Percentiles rank a stretch among this genome's conserved stretches.
Conservation (phyloP, 2,113 vertebrate genomes). For the Eurypyga helias region DNA sequence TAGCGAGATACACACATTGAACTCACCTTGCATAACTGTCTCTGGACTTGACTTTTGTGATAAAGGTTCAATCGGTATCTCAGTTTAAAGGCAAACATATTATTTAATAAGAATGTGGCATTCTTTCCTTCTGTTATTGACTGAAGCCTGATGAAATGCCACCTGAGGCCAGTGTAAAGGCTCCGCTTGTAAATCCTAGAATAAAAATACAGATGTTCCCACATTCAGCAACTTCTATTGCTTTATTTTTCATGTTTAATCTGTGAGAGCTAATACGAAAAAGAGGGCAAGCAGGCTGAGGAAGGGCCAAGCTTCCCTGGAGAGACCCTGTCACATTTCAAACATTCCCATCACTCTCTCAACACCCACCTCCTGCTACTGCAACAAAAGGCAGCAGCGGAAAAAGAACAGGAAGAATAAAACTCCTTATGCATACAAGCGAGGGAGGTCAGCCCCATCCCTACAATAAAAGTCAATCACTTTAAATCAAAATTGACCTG, state of each 20-base stretch:
- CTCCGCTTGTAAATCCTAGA: neutral
- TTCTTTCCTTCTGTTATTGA: neutral
- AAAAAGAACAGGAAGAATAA: neutral
- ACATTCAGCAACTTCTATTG: neutral
- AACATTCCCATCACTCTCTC: neutral
- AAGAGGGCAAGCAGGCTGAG: neutral
- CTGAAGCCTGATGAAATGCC: neutral
- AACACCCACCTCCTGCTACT: neutral
- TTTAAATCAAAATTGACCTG: neutral
- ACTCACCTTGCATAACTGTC: neutral
- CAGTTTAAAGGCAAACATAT: neutral
- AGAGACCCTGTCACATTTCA: neutral
- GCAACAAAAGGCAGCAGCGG: neutral
- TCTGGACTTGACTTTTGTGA: neutral
- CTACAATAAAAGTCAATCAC: neutral
- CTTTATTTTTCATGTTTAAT: neutral
- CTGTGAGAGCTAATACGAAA: neutral
- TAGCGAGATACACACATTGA: neutral
- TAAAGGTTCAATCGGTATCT: neutral
- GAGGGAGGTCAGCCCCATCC: neutral
- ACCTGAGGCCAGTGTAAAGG: neutral
- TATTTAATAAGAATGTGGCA: neutral
- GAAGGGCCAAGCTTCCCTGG: neutral
- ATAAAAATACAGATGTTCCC: neutral
- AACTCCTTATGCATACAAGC: neutral